Percentiles rank a stretch among this genome's conserved stretches.
These are phyloP conservation scores for Drosophila multiciliata DNA, from an alignment of 2,888 invertebrate species.

Conservation along the genomic window DNA sequence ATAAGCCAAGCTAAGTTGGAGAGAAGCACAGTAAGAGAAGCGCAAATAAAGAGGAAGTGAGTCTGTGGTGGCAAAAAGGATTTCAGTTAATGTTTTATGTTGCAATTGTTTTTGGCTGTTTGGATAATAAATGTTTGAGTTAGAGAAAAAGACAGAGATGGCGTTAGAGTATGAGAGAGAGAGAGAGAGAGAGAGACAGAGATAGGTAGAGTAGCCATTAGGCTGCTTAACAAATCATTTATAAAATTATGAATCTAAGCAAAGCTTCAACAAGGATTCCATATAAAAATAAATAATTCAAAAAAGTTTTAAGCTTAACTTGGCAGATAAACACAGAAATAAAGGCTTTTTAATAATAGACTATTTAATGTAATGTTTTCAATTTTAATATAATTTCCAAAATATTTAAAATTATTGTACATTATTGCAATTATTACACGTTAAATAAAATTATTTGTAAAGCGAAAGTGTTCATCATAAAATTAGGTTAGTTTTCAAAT, in stretches of 20 bases:
- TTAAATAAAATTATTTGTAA: background rate
- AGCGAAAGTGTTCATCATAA: background rate
- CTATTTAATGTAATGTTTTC: background rate
- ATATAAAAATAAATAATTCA: background rate
- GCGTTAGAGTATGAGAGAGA: background rate
- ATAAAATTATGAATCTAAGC: background rate
- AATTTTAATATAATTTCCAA: background rate
- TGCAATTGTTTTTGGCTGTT: conserved; percentile 7
- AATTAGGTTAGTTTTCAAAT: background rate
- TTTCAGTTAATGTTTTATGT: conserved; percentile 28
- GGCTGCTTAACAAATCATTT: background rate
- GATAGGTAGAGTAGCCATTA: background rate
- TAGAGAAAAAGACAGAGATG: background rate
- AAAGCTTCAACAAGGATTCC: background rate
- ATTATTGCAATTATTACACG: background rate
- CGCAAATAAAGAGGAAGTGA: background rate
- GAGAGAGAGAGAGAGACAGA: too few species aligned
- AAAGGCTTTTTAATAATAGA: background rate
- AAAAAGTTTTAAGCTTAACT: too few species aligned
- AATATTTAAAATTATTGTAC: background rate
- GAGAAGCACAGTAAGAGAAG: background rate
- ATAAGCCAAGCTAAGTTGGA: conserved; percentile 22
- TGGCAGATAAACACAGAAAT: background rate
- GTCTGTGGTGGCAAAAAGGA: conserved; percentile 2
- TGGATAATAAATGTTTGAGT: background rate